Conservation (phyloP, 1,140 invertebrate genomes). For the Euwallacea fornicatus region DNA sequence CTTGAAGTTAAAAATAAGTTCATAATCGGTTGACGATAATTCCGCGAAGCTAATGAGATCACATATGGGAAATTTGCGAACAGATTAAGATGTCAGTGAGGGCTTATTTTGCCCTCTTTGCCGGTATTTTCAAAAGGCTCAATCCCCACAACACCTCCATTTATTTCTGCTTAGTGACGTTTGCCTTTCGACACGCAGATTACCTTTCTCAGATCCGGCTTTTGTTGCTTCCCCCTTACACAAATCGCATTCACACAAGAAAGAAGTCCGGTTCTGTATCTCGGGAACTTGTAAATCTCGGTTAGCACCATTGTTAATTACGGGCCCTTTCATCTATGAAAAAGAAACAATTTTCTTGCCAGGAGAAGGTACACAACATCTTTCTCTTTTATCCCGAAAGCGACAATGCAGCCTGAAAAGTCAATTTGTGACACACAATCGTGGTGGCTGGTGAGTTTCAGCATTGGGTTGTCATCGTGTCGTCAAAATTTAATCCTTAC, state of each 20-base stretch:
- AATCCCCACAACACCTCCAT: constrained; percentile 45
- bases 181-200: constrained; percentile 48
- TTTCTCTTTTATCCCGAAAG: constrained; percentile 19
- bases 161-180: constrained; percentile 50
- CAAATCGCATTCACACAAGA: background rate
- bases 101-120: constrained; percentile 34
- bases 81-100: constrained; percentile 41
- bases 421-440: constrained; percentile 39
- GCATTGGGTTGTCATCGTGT: constrained; percentile 36
- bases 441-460: constrained; percentile 18
- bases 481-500: constrained; percentile 19
- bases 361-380: constrained; percentile 23
- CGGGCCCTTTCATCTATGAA: constrained; percentile 13
- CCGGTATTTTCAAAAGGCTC: constrained; percentile 36
- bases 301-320: constrained; percentile 46
- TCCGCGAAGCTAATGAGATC: constrained; percentile 38
- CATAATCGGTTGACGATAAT: background rate
- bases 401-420: constrained; percentile 40
- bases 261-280: background rate
- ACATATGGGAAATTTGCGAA: constrained; percentile 1
- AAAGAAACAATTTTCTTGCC: background rate
- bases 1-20: no score
- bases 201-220: constrained; percentile 27
- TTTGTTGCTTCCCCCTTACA: background rate
- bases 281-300: constrained; percentile 10